Conservation (phyloP, 2,888 invertebrate genomes). For the Cheilosia variabilis region DNA sequence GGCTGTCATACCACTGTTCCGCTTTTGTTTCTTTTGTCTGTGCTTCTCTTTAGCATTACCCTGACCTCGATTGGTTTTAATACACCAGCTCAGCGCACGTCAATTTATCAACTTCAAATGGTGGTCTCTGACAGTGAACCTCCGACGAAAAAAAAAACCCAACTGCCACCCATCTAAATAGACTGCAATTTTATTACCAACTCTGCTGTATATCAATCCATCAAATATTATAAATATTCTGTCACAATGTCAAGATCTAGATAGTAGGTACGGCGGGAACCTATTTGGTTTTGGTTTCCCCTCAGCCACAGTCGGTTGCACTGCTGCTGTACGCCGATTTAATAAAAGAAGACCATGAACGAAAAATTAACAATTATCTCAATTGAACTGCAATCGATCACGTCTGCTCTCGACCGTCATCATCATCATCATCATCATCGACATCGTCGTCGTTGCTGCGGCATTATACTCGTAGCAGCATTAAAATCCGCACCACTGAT, state of each 20-base stretch:
- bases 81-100: conserved; percentile 6
- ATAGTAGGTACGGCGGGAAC: neutral
- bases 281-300: conserved; percentile 10
- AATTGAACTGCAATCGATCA: conserved; percentile 75
- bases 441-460: conserved; percentile 3
- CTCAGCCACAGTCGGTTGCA: conserved; percentile 42
- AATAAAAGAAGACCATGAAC: conserved; percentile 72
- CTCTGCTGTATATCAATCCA: conserved; percentile 58
- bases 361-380: conserved; percentile 71
- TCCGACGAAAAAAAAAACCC: conserved; percentile 17
- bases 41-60: conserved; percentile 41
- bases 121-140: conserved; percentile 55
- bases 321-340: conserved; percentile 44
- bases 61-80: conserved; percentile 52
- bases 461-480: neutral
- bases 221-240: conserved; percentile 64
- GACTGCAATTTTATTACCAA: conserved; percentile 58
- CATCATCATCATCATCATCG: conserved; percentile 48
- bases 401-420: conserved; percentile 56
- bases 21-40: conserved; percentile 15
- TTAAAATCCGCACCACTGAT: conserved; percentile 44
- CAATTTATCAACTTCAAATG: conserved; percentile 64
- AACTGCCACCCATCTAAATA: conserved; percentile 40
- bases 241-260: conserved; percentile 61
- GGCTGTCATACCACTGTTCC: conserved; percentile 44